These are phyloP conservation scores for Chironex yamaguchii DNA, from an alignment of 30 jellyfish, hydroid and myxozoan species.

Conservation along the genomic window DNA sequence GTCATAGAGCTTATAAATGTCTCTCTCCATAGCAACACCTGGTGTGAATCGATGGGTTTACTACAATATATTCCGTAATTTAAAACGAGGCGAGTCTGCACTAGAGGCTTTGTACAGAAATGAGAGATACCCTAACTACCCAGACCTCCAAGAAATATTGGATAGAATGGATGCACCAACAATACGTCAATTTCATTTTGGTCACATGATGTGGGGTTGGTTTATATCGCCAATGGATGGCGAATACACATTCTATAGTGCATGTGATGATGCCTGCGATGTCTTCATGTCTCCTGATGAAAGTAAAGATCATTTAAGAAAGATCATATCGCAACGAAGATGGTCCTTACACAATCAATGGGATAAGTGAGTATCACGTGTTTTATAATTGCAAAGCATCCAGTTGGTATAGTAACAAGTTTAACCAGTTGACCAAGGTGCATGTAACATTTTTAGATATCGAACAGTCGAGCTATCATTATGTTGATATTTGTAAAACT, in stretches of 20 bases:
- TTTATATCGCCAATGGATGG: conserved; percentile 96
- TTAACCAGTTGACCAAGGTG: too few species aligned
- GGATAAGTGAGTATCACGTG: conserved; percentile 99
- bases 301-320: conserved; percentile 91
- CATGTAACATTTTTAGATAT: too few species aligned
- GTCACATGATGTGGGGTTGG: conserved; percentile 99
- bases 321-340: conserved; percentile 92
- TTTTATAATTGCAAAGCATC: background rate
- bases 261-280: conserved; percentile 98
- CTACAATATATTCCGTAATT: conserved; percentile 70
- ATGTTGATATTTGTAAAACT: too few species aligned
- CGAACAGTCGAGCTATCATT: too few species aligned
- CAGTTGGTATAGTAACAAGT: too few species aligned
- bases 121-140: conserved; percentile 88
- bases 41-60: conserved; percentile 89
- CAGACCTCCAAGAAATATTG: conserved; percentile 40
- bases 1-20: background rate
- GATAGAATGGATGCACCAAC: conserved; percentile 91
- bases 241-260: conserved; percentile 90
- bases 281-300: conserved; percentile 98
- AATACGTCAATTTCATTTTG: conserved; percentile 76
- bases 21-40: conserved; percentile 65
- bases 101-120: conserved; percentile 87
- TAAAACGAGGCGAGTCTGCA: conserved; percentile 81
- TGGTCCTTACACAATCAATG: conserved; percentile 96